Conservation (phyloP, 2,797 vertebrate genomes). For the Novumbra hubbsi region DNA sequence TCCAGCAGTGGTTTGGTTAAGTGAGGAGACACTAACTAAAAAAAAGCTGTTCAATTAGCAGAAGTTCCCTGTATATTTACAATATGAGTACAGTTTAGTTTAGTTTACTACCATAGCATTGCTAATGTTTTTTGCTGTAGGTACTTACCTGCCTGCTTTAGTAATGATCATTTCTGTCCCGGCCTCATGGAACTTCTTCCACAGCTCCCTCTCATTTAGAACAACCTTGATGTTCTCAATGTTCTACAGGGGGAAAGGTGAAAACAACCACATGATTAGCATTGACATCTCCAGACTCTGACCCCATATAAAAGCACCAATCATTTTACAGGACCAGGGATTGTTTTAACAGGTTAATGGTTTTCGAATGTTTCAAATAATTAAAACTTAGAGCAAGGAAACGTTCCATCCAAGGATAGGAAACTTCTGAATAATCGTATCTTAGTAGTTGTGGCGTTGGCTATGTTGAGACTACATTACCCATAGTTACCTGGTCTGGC, state of each 20-base stretch:
- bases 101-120: not conserved
- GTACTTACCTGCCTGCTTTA: conserved; percentile 92
- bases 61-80: not conserved
- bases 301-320: not conserved
- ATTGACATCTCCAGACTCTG: not conserved
- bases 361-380: not conserved
- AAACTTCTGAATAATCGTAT: not conserved
- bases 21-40: not conserved
- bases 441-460: not conserved
- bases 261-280: not conserved
- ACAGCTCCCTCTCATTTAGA: conserved; percentile 94
- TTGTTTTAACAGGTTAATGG: not conserved
- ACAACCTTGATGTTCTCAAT: conserved; percentile 97
- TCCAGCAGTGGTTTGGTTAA: conserved; percentile 35
- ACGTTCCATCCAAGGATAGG: not conserved
- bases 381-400: not conserved
- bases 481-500: conserved; percentile 81
- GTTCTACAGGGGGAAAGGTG: conserved; percentile 70
- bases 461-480: not conserved
- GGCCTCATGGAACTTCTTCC: conserved; percentile 97
- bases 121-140: conserved; percentile 4
- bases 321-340: not conserved
- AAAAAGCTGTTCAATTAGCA: not conserved
- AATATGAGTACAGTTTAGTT: not conserved
- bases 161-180: conserved; percentile 99